Percentiles rank a stretch among this genome's conserved stretches.
These are phyloP conservation scores for Leptarthrus brevirostris DNA, from an alignment of 2,888 invertebrate genomes.

Conservation along the genomic window DNA sequence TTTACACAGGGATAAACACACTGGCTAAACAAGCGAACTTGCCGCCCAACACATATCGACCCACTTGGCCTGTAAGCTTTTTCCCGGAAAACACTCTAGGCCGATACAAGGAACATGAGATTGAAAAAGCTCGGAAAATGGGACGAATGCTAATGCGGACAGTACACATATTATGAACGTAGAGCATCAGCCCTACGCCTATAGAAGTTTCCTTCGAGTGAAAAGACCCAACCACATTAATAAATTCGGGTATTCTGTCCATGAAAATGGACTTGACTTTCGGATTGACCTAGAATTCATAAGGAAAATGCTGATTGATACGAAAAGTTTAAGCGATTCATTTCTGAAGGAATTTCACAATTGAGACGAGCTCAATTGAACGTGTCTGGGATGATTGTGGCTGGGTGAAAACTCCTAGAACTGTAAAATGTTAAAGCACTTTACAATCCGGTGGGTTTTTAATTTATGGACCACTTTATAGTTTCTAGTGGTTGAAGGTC, in stretches of 20 bases:
- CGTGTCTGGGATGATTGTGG: constrained; percentile 17
- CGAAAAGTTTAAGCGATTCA: constrained; percentile 19
- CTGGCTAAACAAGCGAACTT: constrained; percentile 18
- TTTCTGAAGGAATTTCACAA: neutral
- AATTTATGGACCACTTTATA: too few species aligned
- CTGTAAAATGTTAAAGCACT: neutral
- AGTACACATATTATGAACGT: constrained; percentile 1
- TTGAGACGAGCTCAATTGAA: constrained; percentile 12
- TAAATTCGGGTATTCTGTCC: constrained; percentile 29
- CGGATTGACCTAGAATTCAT: constrained; percentile 30
- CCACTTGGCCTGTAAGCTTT: constrained; percentile 2
- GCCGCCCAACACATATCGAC: constrained; percentile 12
- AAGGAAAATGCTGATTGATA: constrained; percentile 35
- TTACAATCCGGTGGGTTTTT: neutral
- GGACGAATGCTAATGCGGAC: neutral
- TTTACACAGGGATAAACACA: constrained; percentile 30
- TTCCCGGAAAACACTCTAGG: neutral
- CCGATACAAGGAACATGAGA: neutral
- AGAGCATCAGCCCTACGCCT: neutral
- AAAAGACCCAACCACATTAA: constrained; percentile 10
- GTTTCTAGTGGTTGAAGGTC: too few species aligned
- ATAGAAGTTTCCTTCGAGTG: neutral
- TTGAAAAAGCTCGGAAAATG: neutral
- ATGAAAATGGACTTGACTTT: constrained; percentile 34
- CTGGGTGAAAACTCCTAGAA: neutral